Evolutionary conservation across 2,888 invertebrate species (phyloP).

Genomic region (Toxonevra muliebris): DNA sequence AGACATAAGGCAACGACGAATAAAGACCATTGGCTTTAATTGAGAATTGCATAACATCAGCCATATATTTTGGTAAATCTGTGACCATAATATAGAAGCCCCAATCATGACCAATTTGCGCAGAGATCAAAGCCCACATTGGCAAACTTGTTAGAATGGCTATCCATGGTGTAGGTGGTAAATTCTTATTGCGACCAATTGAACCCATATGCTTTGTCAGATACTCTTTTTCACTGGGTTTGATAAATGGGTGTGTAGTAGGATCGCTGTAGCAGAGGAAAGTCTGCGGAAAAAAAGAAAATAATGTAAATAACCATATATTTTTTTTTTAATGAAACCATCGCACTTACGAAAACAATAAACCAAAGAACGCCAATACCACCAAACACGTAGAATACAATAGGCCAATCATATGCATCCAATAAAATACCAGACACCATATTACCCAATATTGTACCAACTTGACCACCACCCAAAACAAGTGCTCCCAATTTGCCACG

Average conservation of each 20-base stretch:
- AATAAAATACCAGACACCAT: slow-evolving; percentile 76
- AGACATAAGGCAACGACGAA: slow-evolving; percentile 71
- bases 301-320: slow-evolving; percentile 19
- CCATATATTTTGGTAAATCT: slow-evolving; percentile 73
- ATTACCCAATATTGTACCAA: slow-evolving; percentile 72
- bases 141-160: slow-evolving; percentile 75
- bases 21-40: slow-evolving; percentile 71
- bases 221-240: slow-evolving; percentile 75
- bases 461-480: slow-evolving; percentile 82
- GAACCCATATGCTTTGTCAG: slow-evolving; percentile 73
- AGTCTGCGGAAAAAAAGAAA: slow-evolving; percentile 60
- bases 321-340: not conserved
- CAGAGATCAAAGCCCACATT: slow-evolving; percentile 78
- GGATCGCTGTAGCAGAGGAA: slow-evolving; percentile 76
- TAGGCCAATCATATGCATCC: slow-evolving; percentile 75
- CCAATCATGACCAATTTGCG: slow-evolving; percentile 76
- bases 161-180: slow-evolving; percentile 77
- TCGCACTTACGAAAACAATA: slow-evolving; percentile 70
- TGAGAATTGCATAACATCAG: slow-evolving; percentile 70
- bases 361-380: slow-evolving; percentile 79
- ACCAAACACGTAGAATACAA: slow-evolving; percentile 86
- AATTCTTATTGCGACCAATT: slow-evolving; percentile 66
- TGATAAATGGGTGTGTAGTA: slow-evolving; percentile 77
- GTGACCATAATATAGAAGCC: slow-evolving; percentile 74
- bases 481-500: slow-evolving; percentile 81